These are phyloP conservation scores for Emydoidea blandingii DNA, from an alignment of 2,797 vertebrate species.

Conservation along the genomic window DNA sequence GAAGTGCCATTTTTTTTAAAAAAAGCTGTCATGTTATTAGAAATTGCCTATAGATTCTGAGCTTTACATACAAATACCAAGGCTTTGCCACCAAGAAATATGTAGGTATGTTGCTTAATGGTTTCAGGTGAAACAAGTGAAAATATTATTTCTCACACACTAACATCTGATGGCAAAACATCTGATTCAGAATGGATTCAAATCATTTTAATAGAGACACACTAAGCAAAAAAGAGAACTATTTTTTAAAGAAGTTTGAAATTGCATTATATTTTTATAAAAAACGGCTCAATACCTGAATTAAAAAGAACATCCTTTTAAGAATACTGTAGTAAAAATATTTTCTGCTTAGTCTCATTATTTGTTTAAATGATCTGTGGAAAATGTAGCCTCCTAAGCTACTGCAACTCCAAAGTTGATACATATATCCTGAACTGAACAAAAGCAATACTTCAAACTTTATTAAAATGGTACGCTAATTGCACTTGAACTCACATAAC, in stretches of 20 bases:
- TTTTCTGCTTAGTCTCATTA: neutral
- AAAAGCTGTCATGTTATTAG: neutral
- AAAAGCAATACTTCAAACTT: neutral
- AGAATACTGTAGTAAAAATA: neutral
- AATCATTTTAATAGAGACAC: neutral
- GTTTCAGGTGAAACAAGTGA: conserved; percentile 61
- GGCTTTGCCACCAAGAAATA: neutral
- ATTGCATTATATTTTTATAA: neutral
- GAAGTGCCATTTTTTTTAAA: neutral
- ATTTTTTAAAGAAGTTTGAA: neutral
- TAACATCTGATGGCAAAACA: neutral
- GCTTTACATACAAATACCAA: neutral
- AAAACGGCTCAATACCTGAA: neutral
- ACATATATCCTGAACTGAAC: conserved; percentile 40
- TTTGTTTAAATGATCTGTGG: neutral
- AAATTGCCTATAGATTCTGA: neutral
- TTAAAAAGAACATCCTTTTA: neutral
- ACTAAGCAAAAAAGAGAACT: neutral
- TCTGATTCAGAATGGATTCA: conserved; percentile 46
- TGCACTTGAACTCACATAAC: conserved; percentile 16
- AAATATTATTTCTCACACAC: conserved; percentile 44
- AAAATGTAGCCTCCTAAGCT: neutral
- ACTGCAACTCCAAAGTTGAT: conserved; percentile 39
- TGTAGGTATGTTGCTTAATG: conserved; percentile 25
- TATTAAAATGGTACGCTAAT: conserved; percentile 16